These are phyloP conservation scores for Callinectes sapidus DNA, from an alignment of 2,888 invertebrate genomes.

Conservation along the genomic window DNA sequence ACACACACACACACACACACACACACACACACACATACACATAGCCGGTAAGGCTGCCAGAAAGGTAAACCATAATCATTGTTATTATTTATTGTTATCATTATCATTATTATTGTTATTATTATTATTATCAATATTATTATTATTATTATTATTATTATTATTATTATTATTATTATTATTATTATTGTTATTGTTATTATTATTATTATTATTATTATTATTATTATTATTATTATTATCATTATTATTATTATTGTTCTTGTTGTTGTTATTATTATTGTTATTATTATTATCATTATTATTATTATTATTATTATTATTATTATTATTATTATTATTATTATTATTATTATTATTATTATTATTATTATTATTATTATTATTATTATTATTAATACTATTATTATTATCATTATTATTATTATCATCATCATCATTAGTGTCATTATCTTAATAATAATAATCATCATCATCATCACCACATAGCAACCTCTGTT, in stretches of 20 bases:
- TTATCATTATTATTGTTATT: not conserved
- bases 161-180: not conserved
- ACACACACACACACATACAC: not conserved
- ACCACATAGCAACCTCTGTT: too few relatives aligned
- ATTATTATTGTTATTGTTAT: not conserved
- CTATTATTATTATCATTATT: too few relatives aligned
- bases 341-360: too few relatives aligned
- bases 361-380: too few relatives aligned
- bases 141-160: not conserved
- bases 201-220: not conserved
- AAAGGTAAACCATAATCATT: not conserved
- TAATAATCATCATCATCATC: not conserved
- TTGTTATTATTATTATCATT: not conserved
- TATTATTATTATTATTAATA: too few relatives aligned
- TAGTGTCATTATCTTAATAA: not conserved
- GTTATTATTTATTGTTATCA: not conserved
- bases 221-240: not conserved
- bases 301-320: not conserved
- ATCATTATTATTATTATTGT: not conserved
- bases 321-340: too few relatives aligned
- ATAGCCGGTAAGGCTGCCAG: not conserved
- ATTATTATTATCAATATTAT: not conserved
- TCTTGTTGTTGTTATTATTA: not conserved
- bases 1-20: not conserved
- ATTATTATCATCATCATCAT: not conserved